phyloP scores from a whole-genome alignment of 2,113 vertebrate genomes.

The Sinocyclocheilus grahami region DNA sequence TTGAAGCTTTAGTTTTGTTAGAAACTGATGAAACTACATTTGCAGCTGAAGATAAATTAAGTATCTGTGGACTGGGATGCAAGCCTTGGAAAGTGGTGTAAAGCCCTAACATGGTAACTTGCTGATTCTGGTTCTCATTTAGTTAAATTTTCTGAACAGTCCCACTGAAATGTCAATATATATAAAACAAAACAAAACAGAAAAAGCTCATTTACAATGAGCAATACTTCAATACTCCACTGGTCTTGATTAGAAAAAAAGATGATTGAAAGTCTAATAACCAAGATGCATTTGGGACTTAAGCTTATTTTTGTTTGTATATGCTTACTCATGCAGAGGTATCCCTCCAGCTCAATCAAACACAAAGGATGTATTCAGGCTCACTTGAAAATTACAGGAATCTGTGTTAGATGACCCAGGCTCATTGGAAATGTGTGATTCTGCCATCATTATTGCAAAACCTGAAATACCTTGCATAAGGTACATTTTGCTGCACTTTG shows the following conservation, averaged over 20 bases:
- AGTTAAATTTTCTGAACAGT: not conserved
- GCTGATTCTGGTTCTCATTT: not conserved
- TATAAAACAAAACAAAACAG: not conserved
- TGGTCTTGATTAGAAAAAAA: not conserved
- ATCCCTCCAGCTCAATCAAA: not conserved
- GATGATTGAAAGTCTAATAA: not conserved
- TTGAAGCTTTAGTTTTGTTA: not conserved
- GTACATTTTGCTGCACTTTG: not conserved
- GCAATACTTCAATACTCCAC: not conserved
- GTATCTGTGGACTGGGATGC: not conserved
- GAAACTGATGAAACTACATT: not conserved
- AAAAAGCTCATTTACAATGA: not conserved
- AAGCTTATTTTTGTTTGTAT: not conserved
- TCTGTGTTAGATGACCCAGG: not conserved
- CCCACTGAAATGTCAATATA: not conserved
- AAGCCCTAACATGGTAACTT: not conserved
- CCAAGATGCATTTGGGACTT: not conserved
- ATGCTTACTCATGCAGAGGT: not conserved
- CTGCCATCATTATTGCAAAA: not conserved
- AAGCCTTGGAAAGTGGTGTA: not conserved
- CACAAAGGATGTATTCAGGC: not conserved
- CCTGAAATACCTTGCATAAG: not conserved
- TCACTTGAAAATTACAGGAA: not conserved
- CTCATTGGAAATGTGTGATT: not conserved
- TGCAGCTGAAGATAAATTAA: not conserved